Base-by-base conservation (phyloP, 1,140 invertebrate species). In the Andrena cerasifolii region DNA sequence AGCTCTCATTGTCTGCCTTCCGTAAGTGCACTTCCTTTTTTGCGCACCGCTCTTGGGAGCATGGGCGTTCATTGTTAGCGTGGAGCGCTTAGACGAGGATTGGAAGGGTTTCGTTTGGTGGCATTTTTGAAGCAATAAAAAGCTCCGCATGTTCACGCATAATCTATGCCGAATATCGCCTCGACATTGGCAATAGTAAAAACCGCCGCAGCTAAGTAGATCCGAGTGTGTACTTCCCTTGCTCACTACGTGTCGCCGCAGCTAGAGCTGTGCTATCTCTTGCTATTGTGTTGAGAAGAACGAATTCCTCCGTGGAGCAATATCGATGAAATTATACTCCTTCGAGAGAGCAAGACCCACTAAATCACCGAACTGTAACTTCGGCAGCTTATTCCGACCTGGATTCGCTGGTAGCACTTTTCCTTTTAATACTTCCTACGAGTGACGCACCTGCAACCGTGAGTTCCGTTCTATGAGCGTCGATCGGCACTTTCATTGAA, bases 211-310 rank as follows among this genome's bases (percentile, higher is more conserved):
- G 84, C 79, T 90, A 89, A 90, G 90, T 90, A 88, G 88, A 88
- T 86, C 80, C 84, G 88, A 87, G 89, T 89, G 82, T 80, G 84
- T 90, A 88, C 86, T 80, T 82, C 83, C 86, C 87, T 90, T 90
- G 86, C 80, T 79, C 80, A 78, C 89, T 86, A 85, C 85, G 78
- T 88, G 83, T 81, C 74, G 77, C 80, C 83, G 80, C 80, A 77
- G 84, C 80, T 74, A 49, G 10, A 3, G 7, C 18, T 26, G 36
- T 14, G 53, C 12, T 26, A 49, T 43, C 16, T 10, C 18, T 18
- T 5, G 26, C 43, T 4, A 21, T 26, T 40, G 51, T 26, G 33
- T 49, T 45, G 45, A 40, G 36, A 26, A 31, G 47, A 68, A 71
- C 58, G 74, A 59, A 85, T 81, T 75, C 75, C 74, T 45, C 18